phyloP scores from a whole-genome alignment of 1,140 invertebrate genomes.

The Plectrocnemia conspersa region DNA sequence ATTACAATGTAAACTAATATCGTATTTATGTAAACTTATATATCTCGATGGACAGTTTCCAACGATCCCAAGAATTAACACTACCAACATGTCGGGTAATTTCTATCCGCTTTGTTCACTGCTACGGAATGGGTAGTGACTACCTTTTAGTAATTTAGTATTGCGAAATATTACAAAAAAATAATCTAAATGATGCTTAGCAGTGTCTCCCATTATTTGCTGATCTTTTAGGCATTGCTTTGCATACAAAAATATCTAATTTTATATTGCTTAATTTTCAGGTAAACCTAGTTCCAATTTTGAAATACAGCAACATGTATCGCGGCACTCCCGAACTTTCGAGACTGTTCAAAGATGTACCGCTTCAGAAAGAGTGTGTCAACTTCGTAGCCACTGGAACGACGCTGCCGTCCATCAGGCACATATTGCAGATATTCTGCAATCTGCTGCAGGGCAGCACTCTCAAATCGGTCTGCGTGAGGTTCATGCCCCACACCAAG shows the following conservation, averaged over 20 bases:
- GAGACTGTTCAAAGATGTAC: conserved; percentile 61
- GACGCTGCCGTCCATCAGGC: conserved; percentile 10
- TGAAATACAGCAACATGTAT: conserved; percentile 93
- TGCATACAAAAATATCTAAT: conserved; percentile 20
- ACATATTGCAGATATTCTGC: conserved; percentile 29
- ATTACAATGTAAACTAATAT: no score
- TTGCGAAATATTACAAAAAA: no score
- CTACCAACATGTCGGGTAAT: no score
- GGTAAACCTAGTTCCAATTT: conserved; percentile 80
- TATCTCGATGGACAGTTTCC: no score
- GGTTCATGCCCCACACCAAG: conserved; percentile 49
- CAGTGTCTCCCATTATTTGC: no score
- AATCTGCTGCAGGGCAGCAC: conserved; percentile 60
- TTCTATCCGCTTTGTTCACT: no score
- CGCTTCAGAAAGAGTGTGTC: conserved; percentile 72
- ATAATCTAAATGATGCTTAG: no score
- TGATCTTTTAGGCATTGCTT: no score
- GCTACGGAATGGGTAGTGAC: no score
- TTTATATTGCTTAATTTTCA: conserved; percentile 52
- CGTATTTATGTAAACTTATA: no score
- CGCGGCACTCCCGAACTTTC: conserved; percentile 78
- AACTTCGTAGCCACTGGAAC: conserved; percentile 58
- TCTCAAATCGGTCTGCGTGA: conserved; percentile 76
- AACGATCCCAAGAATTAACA: no score
- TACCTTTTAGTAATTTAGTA: no score